Evolutionary conservation across 2,113 vertebrate species (phyloP).

Genomic region (Microtus richardsoni): DNA sequence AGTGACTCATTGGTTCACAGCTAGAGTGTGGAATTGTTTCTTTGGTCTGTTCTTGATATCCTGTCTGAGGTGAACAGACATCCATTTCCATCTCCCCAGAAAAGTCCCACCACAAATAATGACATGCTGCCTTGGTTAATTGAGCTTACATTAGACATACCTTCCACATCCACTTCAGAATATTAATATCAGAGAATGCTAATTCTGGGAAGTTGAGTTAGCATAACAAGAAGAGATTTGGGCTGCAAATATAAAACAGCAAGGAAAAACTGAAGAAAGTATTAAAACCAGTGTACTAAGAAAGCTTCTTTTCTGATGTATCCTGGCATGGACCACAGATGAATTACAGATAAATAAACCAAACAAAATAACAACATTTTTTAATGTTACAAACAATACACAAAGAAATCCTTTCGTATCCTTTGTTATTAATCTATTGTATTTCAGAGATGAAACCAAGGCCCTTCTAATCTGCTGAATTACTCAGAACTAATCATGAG

Average conservation of each 20-base stretch:
- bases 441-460: conserved; percentile 35
- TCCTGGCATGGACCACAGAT: neutral
- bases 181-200: neutral
- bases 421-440: conserved; percentile 18
- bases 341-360: conserved; percentile 1
- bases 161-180: neutral
- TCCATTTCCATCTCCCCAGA: neutral
- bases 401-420: neutral
- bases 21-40: neutral
- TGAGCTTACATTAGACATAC: no score
- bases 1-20: neutral
- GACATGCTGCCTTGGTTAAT: neutral
- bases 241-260: neutral
- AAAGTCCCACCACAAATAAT: neutral
- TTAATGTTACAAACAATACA: conserved; percentile 14
- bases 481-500: conserved; percentile 4
- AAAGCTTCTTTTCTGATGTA: conserved; percentile 5
- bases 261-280: conserved; percentile 5
- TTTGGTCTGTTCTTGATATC: neutral
- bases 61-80: neutral
- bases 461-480: neutral
- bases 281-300: neutral
- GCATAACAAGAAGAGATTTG: neutral
- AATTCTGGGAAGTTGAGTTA: neutral
- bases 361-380: neutral